A percentile compares a stretch with the other conserved stretches of the same genome.
Conservation (phyloP, 37 sponge, comb jelly and placozoan genomes). For the Lycopodina hypogea region DNA sequence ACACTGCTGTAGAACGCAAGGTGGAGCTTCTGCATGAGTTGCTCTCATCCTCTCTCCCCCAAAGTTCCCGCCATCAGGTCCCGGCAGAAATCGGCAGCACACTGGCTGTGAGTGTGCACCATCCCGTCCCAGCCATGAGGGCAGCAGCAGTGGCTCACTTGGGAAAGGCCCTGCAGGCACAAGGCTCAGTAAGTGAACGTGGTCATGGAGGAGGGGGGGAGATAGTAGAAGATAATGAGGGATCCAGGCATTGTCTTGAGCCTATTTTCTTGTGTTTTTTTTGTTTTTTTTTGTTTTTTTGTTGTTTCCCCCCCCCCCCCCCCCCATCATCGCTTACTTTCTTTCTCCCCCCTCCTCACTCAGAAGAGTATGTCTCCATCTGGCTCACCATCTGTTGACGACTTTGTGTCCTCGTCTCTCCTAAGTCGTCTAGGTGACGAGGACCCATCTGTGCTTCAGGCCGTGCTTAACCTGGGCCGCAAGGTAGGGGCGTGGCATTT, state of each 20-base stretch:
- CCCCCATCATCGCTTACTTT: too few species aligned
- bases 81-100: conserved; percentile 11
- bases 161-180: conserved; percentile 14
- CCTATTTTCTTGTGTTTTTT: too few species aligned
- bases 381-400: neutral
- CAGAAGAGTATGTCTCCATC: neutral
- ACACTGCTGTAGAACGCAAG: neutral
- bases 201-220: too few species aligned
- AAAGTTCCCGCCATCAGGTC: conserved; percentile 8
- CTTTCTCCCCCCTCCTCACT: too few species aligned
- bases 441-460: conserved; percentile 41
- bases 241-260: too few species aligned
- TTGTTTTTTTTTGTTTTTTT: too few species aligned
- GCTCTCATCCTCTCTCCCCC: conserved; percentile 17
- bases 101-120: conserved; percentile 59
- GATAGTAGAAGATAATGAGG: too few species aligned
- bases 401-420: conserved; percentile 45
- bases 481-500: neutral
- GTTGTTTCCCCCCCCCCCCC: too few species aligned
- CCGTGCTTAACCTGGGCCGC: conserved; percentile 38
- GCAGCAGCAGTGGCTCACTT: conserved; percentile 53
- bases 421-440: conserved; percentile 48
- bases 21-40: conserved; percentile 34
- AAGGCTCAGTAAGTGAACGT: conserved; percentile 6
- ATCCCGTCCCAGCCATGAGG: conserved; percentile 67